Evolutionary conservation across 1,140 invertebrate species (phyloP).

Genomic region (Heliconius himera): DNA sequence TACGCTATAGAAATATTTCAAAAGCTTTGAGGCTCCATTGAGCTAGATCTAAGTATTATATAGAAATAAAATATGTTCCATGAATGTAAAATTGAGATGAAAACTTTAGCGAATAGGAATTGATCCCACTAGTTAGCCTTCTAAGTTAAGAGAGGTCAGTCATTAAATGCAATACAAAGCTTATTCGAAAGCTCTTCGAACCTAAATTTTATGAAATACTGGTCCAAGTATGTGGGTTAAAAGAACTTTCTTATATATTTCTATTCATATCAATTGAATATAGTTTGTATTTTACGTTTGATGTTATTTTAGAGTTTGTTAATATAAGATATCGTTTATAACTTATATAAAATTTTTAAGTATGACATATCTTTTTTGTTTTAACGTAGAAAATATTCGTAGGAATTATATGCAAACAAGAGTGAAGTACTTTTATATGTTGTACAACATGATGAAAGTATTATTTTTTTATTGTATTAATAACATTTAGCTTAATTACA

Average conservation of each 20-base stretch:
- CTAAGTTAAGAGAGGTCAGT: slow-evolving; percentile 8
- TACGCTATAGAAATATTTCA: slow-evolving; percentile 8
- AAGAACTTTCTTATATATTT: slow-evolving; percentile 6
- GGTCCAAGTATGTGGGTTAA: background rate
- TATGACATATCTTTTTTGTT: no score
- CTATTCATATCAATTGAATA: background rate
- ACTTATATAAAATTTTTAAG: no score
- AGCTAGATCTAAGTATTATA: slow-evolving; percentile 9
- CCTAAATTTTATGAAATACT: background rate
- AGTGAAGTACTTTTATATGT: no score
- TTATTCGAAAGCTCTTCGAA: background rate
- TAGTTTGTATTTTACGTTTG: background rate
- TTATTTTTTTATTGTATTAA: no score
- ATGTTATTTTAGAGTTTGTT: no score
- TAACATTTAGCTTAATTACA: no score
- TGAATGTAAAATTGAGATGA: slow-evolving; percentile 4
- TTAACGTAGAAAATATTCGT: no score
- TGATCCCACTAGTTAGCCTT: slow-evolving; percentile 3
- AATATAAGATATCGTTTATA: no score
- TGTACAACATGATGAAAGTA: no score
- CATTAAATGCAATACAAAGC: slow-evolving; percentile 11
- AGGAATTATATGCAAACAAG: no score
- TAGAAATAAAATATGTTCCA: background rate
- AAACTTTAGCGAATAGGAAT: background rate
- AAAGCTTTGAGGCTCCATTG: background rate